Base-by-base conservation (phyloP, 2,113 vertebrate genomes). In the Amphilophus citrinellus region DNA sequence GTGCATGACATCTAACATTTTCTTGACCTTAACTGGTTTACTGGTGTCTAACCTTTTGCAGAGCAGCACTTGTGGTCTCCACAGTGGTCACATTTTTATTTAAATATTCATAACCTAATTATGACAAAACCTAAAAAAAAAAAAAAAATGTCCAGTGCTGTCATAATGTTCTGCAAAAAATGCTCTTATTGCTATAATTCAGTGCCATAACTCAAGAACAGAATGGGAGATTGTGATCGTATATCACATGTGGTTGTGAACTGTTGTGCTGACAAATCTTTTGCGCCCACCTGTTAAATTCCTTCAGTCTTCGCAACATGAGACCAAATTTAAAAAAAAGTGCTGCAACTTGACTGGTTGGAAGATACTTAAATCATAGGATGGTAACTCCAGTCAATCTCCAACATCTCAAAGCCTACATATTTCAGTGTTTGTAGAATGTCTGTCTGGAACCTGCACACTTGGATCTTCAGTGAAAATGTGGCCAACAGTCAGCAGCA, bases 401-500 rank as follows among this genome's bases (percentile, higher is more conserved):
- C 77, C 32, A 44, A 20, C 59, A 57, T 17, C 27, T 53, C 22
- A 18, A 81, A 86, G 27, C 57, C 10, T 47, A 66, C 22, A 47
- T 73, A 20, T 61, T 75, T 30, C 37, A 57, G 13, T 83, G 76
- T 85, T 61, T 77, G 32, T 75, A 9, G 27, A 0, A 42, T 10
- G 14, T 63, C 75, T 47, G 6, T 1, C 37, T 75, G 47, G 14
- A 86, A 1, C 32, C 24, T 62, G 42, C 59, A 63, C 83, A 77
- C 76, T 77, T 2, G 15, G 61, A 30, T 75, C 53, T 65, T 65
- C 37, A 78, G 80, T 80, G 71, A 78, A 53, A 87, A 83, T 77
- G 86, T 84, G 77, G 30, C 61, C 76, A 27, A 24, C 76, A 88
- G 78, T 90, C 88, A 89, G 81, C 87, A 77, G 83, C 75, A 75